These are phyloP conservation scores for Drosophila ezoana DNA, from an alignment of 2,888 invertebrate species.

Conservation along the genomic window DNA sequence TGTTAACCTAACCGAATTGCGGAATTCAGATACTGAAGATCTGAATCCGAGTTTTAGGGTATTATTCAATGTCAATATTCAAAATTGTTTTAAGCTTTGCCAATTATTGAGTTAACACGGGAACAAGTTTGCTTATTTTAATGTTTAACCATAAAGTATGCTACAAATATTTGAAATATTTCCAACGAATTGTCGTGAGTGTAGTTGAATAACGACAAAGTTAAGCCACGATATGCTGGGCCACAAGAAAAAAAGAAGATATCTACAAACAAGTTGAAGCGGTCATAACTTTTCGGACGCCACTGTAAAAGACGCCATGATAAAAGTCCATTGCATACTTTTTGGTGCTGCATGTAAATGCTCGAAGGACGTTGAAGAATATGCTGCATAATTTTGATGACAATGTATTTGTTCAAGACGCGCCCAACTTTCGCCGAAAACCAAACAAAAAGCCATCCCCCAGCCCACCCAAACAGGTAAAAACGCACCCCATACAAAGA, in stretches of 20 bases:
- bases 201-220: conserved; percentile 12
- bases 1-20: too few relatives aligned
- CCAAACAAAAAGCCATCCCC: conserved; percentile 31
- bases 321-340: conserved; percentile 46
- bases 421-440: conserved; percentile 9
- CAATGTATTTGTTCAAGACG: conserved; percentile 6
- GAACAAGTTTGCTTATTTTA: background rate
- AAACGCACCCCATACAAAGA: conserved; percentile 31
- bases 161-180: background rate
- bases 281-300: conserved; percentile 21
- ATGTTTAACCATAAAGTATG: background rate
- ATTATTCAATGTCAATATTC: too few relatives aligned
- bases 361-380: conserved; percentile 5
- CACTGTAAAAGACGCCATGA: conserved; percentile 25
- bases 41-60: too few relatives aligned
- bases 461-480: conserved; percentile 46
- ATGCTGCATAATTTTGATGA: background rate
- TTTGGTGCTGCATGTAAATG: conserved; percentile 43
- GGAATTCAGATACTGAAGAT: too few relatives aligned
- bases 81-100: too few relatives aligned
- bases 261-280: background rate
- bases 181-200: background rate
- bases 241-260: background rate
- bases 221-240: conserved; percentile 15
- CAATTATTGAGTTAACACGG: too few relatives aligned